Evolutionary conservation across 2,888 invertebrate genomes (phyloP).

Genomic region (Glaucopsyche alexis): DNA sequence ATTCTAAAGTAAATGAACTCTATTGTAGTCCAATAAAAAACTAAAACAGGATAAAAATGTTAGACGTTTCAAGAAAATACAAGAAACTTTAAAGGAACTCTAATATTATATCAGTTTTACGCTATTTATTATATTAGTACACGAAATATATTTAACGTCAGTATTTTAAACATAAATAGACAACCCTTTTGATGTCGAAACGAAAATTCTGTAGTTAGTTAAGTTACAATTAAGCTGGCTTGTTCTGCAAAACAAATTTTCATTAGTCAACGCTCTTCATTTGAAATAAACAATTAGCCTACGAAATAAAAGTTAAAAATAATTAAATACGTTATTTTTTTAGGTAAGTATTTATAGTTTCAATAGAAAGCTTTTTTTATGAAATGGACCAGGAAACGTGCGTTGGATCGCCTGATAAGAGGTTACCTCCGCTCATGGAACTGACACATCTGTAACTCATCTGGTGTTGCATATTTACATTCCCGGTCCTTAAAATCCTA

Average conservation of each 20-base stretch:
- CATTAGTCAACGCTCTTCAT: neutral
- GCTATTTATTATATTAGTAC: neutral
- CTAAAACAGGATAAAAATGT: neutral
- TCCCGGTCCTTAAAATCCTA: too few relatives aligned
- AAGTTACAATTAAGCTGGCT: neutral
- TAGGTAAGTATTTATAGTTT: too few relatives aligned
- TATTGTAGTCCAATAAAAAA: neutral
- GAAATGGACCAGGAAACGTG: too few relatives aligned
- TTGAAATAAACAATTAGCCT: neutral
- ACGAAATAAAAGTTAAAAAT: neutral
- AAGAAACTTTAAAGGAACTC: too few relatives aligned
- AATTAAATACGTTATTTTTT: neutral
- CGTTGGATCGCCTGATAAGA: too few relatives aligned
- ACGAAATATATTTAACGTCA: neutral
- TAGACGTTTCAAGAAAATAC: neutral
- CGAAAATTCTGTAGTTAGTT: neutral
- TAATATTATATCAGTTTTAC: too few relatives aligned
- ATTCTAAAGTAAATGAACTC: neutral
- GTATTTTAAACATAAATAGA: neutral
- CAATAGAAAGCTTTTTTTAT: neutral
- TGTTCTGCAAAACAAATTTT: slow-evolving; percentile 4
- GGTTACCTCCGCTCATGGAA: too few relatives aligned
- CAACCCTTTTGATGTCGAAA: neutral
- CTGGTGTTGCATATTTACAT: too few relatives aligned
- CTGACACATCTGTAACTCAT: too few relatives aligned